Conservation (phyloP, 2,888 invertebrate genomes). For the Drosophila robusta region DNA sequence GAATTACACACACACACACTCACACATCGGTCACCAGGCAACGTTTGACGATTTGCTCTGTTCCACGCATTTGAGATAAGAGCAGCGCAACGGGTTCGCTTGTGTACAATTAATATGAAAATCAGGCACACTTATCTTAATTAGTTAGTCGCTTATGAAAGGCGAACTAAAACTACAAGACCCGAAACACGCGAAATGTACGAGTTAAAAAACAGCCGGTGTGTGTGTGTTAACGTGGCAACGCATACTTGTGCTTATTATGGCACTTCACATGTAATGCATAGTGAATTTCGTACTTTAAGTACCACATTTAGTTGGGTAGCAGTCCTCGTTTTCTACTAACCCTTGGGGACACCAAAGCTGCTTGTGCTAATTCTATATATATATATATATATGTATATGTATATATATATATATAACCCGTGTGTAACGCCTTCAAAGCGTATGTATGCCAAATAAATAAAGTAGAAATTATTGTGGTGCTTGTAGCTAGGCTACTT, state of each 20-base stretch:
- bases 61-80: slow-evolving; percentile 75
- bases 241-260: slow-evolving; percentile 67
- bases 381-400: too few relatives aligned
- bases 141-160: slow-evolving; percentile 71
- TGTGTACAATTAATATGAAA: slow-evolving; percentile 80
- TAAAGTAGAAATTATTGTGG: slow-evolving; percentile 13
- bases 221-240: slow-evolving; percentile 50
- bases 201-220: slow-evolving; percentile 15
- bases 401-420: too few relatives aligned
- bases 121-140: slow-evolving; percentile 81
- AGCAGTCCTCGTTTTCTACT: slow-evolving; percentile 6
- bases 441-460: slow-evolving; percentile 8
- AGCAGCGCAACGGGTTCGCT: slow-evolving; percentile 66
- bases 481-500: neutral
- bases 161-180: slow-evolving; percentile 24
- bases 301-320: slow-evolving; percentile 62
- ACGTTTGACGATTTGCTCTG: slow-evolving; percentile 73
- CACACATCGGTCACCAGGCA: slow-evolving; percentile 45
- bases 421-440: slow-evolving; percentile 22
- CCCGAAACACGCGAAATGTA: slow-evolving; percentile 15
- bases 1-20: slow-evolving; percentile 10
- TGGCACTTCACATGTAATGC: slow-evolving; percentile 70
- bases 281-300: slow-evolving; percentile 69
- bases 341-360: slow-evolving; percentile 21
- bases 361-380: slow-evolving; percentile 42